Evolutionary conservation across 2,888 invertebrate species (phyloP), one percentile per base, ranked within the genome.

Genomic region (Galerucella nymphaeae): DNA sequence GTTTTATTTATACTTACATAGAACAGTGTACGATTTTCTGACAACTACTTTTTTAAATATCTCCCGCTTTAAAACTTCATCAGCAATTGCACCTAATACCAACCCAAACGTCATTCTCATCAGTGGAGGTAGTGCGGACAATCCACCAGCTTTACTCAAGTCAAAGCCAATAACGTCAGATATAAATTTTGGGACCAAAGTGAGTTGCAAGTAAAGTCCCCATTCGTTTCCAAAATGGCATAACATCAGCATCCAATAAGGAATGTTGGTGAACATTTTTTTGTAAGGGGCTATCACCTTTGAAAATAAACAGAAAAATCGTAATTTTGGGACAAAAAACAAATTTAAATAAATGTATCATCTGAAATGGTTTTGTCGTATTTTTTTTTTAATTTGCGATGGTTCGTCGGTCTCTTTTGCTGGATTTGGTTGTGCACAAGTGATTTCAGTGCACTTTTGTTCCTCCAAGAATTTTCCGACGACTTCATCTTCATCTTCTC

Each of bases 91-190:
- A 2, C 82, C 83, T 66, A 81, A 82, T 4, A 75, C 55, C 14
- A 80, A 67, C 9, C 81, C 82, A 42, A 73, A 73, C 23, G 80
- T 72, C 61, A 83, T 73, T 70, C 83, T 70, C 41, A 77, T 58
- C 2, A 83, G 42, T 30, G 81, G 78, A 14, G 83, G 82, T 45
- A 82, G 42, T 1, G 80, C 78, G 3, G 80, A 79, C 18, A 83
- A 66, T 9, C 75, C 77, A 53, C 81, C 82, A 11, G 82, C 78
- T 10, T 71, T 66, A 74, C 79, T 76, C n/a, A 82, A 45, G 50
- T 80, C 72, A 67, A 78, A 80, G 42, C 76, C 78, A 16, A 80
- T 72, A 10, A 76, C 77, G 66, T 79, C 78, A 14, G 66, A 71
- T 50, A 81, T 66, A 62, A 76, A 81, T 61, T 79, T 79, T 1